phyloP scores from a whole-genome alignment of 2,113 vertebrate genomes.

The Rhinolophus sinicus region DNA sequence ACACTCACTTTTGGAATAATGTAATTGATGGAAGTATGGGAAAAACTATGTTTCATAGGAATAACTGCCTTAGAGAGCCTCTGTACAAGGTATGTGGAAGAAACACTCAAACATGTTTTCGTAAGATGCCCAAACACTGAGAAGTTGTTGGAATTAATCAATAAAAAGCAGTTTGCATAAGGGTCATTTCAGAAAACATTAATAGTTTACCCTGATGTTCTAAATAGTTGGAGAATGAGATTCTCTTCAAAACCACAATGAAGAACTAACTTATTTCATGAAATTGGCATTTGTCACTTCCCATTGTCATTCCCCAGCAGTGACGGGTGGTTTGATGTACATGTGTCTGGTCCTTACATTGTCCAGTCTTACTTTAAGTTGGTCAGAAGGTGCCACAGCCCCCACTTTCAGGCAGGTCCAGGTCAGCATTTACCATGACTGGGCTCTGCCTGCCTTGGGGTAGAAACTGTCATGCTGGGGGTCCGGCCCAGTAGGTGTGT shows the following conservation, averaged over 20 bases:
- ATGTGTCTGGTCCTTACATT: background rate
- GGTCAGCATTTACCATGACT: background rate
- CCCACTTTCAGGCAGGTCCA: background rate
- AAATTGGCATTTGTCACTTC: background rate
- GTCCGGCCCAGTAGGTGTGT: background rate
- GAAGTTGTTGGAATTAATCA: background rate
- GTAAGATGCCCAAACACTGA: background rate
- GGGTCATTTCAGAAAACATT: background rate
- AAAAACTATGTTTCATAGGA: background rate
- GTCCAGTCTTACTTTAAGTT: background rate
- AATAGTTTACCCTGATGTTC: background rate
- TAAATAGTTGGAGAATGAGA: background rate
- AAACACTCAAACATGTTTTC: background rate
- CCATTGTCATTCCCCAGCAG: background rate
- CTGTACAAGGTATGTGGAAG: background rate
- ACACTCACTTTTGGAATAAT: background rate
- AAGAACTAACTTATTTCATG: background rate
- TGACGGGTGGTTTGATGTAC: background rate
- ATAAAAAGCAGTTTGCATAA: background rate
- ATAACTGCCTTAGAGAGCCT: background rate
- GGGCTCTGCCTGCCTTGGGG: background rate
- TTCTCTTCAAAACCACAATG: background rate
- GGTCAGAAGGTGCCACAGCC: background rate
- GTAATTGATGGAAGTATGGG: background rate
- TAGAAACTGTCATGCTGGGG: background rate